Evolutionary conservation across 2,797 vertebrate species (phyloP).

Genomic region (Pristis pectinata): DNA sequence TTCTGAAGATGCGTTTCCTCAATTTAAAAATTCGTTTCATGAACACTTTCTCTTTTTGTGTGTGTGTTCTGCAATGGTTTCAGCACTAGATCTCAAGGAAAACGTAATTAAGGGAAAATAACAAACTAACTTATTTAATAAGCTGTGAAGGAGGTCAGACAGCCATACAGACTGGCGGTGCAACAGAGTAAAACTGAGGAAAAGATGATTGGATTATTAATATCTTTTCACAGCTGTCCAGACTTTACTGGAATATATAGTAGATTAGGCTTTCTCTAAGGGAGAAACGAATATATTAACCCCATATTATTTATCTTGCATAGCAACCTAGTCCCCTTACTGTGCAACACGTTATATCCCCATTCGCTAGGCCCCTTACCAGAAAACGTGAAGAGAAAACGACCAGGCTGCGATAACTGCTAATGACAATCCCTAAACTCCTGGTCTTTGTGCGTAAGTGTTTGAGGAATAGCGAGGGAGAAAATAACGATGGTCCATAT

Average conservation of each 20-base stretch:
- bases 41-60: background rate
- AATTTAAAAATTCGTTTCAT: background rate
- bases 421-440: background rate
- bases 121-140: conserved; percentile 7
- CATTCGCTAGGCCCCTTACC: conserved; percentile 17
- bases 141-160: background rate
- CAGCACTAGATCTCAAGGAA: background rate
- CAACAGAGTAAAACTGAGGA: conserved; percentile 31
- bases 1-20: background rate
- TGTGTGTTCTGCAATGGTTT: background rate
- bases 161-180: conserved; percentile 2
- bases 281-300: conserved; percentile 36
- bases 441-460: background rate
- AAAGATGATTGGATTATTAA: conserved; percentile 38
- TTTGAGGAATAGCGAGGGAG: background rate
- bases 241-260: conserved; percentile 30
- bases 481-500: no score
- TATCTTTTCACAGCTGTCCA: conserved; percentile 33
- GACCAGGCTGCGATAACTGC: background rate
- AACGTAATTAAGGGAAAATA: conserved; percentile 11
- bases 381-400: conserved; percentile 5
- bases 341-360: conserved; percentile 30
- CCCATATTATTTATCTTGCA: conserved; percentile 37
- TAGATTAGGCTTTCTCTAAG: conserved; percentile 36
- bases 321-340: conserved; percentile 37